Evolutionary conservation across 2,888 invertebrate genomes (phyloP), one percentile per base, ranked within the genome.

Genomic region (Iselma pallidipennis): DNA sequence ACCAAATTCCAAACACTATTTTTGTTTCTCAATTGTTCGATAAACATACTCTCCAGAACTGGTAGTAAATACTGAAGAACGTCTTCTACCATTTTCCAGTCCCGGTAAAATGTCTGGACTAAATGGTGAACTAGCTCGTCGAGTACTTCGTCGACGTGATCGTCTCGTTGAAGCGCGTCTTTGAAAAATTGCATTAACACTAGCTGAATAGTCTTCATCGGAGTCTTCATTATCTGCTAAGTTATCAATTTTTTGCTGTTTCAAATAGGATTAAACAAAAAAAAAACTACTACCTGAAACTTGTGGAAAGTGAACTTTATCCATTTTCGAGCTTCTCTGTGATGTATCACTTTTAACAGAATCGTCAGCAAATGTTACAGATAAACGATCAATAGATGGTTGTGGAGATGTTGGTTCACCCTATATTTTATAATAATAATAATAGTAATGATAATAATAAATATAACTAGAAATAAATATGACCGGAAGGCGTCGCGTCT

Each of bases 141-240:
- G 84, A 55, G 85, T 84, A 57, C 87, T 85, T 25, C 87, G 87
- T 62, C 90, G 88, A 57, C 88, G 85, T 4, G 89, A 89, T 49
- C 89, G 86, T 56, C 91, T 86, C 28, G 89, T 85, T 66, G 92
- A 93, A 54, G 91, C 91, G 57, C 91, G 85, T 57, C 92, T 85
- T 78, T 91, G 91, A 74, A 95, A 87, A 71, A 94, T 94, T 2
- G 91, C 94, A 73, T 90, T 92, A 59, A 93, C 89, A 73, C 94
- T 95, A 7, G 89, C 89, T 0, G 93, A 94, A 78, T 95, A 94
- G 78, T 95, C 94, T 73, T 92, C 92, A 68, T 92, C 92, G 1
- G 87, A 87, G 9, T 83, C 85, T 51, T 86, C 85, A 49, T 74
- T 79, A 48, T 74, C 79, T 61, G 72, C 54, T 58, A 19, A 2